phyloP scores from a whole-genome alignment of 2,113 vertebrate species.

The Telmatochromis sp. region DNA sequence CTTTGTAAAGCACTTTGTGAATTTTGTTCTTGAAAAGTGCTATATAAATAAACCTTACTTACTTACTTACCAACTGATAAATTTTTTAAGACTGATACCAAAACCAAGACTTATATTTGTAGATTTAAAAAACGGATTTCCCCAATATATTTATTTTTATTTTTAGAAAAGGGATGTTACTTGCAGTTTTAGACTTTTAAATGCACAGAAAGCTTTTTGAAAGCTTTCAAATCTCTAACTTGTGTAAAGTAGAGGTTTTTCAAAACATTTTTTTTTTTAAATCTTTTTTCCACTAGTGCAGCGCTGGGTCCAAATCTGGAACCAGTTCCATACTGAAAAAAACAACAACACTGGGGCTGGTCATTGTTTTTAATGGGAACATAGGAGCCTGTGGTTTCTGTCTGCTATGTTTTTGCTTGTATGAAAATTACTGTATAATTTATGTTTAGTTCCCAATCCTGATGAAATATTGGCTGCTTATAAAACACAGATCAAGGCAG shows the following conservation, averaged over 20 bases:
- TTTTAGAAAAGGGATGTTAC: not conserved
- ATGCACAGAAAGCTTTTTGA: not conserved
- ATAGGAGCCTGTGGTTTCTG: not conserved
- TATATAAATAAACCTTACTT: not conserved
- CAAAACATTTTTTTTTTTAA: fast-evolving
- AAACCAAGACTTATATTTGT: not conserved
- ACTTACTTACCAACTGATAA: not conserved
- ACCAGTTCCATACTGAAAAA: not conserved
- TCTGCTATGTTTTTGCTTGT: not conserved
- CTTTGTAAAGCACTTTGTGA: not conserved
- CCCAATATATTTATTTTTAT: not conserved
- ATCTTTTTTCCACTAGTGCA: not conserved
- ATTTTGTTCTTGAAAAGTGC: not conserved
- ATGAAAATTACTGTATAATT: not conserved
- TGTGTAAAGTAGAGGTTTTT: not conserved
- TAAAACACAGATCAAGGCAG: not conserved
- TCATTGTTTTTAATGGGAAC: not conserved
- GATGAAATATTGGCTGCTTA: not conserved
- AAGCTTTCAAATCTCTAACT: not conserved
- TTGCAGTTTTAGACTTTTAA: not conserved
- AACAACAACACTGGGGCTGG: not conserved
- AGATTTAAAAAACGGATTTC: not conserved
- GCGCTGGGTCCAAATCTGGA: not conserved
- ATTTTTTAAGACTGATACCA: not conserved
- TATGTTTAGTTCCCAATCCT: not conserved